Evolutionary conservation across 1,140 invertebrate species (phyloP), one percentile per base, ranked within the genome.

Genomic region (Penaeus indicus): DNA sequence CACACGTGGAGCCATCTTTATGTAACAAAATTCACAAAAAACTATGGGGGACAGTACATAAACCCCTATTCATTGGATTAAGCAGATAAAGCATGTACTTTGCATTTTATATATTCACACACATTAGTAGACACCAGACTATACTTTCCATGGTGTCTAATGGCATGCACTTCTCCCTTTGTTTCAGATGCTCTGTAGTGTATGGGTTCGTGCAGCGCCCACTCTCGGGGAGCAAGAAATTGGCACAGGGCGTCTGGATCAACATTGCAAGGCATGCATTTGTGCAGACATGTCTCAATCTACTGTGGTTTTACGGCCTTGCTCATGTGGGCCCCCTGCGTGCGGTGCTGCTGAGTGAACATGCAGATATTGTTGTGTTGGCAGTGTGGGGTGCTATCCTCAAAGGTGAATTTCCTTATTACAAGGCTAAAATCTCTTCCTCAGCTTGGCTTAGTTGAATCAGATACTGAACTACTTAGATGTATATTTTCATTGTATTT

Each of bases 301-400:
- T 93, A 13, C 84, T 93, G 32, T 93, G 93, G 93, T 89, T 93
- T 84, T 93, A 93, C 92, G 93, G 93, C 1, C 89, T 93, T n/a
- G 92, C 93, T 7, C 90, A 92, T 42, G 93, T 92, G 92, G 93
- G 93, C 19, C 93, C 93, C 13, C 90, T 93, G 47, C 92, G 93
- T 78, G 92, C 93, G 13, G 92, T 93, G 18, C 90, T 94, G 10
- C 86, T 94, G 61, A 93, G 92, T 92, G 93, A 93, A 91, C 93
- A 94, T 89, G 92, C 92, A 90, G 92, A 93, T 86, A 42, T 93
- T 21, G 92, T 94, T 18, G 91, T 93, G 18, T 91, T 94, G 69
- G 93, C 93, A 27, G 92, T 92, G 63, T 92, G 92, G n/a, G 92
- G 91, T 92, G 93, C 93, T 47, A 83, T 94, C 13, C 93, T 93